A percentile compares a stretch with the other conserved stretches of the same genome.
phyloP scores from a whole-genome alignment of 1,140 invertebrate genomes.

The Elymnias hypermnestra region DNA sequence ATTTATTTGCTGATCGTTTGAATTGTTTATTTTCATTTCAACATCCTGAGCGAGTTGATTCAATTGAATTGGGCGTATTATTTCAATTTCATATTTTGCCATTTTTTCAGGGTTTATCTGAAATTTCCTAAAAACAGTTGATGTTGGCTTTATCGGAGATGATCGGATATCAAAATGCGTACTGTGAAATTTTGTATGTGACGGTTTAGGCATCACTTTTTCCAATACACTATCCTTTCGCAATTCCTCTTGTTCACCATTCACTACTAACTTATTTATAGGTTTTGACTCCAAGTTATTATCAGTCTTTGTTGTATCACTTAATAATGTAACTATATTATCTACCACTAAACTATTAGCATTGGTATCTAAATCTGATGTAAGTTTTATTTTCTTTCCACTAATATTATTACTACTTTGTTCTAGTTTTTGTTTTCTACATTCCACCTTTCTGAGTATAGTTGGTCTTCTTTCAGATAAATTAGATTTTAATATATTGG shows the following conservation, averaged over 20 bases:
- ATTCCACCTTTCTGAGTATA: conserved; percentile 29
- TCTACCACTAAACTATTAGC: conserved; percentile 20
- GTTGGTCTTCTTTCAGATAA: conserved; percentile 21
- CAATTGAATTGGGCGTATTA: conserved; percentile 39
- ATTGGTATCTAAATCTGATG: conserved; percentile 13
- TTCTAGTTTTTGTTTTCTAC: conserved; percentile 24
- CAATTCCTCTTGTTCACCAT: conserved; percentile 10
- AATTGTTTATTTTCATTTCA: conserved; percentile 6
- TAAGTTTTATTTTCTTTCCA: conserved; percentile 31
- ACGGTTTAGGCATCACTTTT: conserved; percentile 16
- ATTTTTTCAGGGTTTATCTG: conserved; percentile 63
- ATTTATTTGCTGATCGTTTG: too few relatives aligned
- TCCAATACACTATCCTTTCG: neutral
- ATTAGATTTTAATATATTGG: neutral
- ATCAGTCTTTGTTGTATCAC: conserved; percentile 25
- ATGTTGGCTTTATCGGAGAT: conserved; percentile 61
- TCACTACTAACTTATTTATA: conserved; percentile 16
- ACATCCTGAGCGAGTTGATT: conserved; percentile 22
- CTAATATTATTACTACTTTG: conserved; percentile 4
- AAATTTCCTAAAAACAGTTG: conserved; percentile 55
- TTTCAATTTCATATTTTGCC: conserved; percentile 50
- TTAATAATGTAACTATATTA: conserved; percentile 34
- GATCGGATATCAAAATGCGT: conserved; percentile 66
- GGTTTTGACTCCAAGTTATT: conserved; percentile 18
- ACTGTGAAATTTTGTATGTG: conserved; percentile 54